Evolutionary conservation across 2,113 vertebrate species (phyloP), one percentile per base, ranked within the genome.

Genomic region (Apteryx mantelli): DNA sequence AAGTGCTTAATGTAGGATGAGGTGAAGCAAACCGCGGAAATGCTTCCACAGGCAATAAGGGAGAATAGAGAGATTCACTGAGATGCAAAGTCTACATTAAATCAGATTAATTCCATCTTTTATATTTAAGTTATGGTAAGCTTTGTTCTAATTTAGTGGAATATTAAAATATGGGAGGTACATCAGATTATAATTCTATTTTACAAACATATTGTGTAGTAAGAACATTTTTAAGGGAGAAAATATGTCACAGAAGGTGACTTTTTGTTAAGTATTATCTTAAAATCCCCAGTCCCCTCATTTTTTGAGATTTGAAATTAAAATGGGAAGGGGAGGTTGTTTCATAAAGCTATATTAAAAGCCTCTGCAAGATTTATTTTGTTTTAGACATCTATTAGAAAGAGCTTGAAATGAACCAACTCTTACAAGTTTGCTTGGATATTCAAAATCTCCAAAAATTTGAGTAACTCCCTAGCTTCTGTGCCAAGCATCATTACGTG

Each of bases 401-500:
- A 65, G 40, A 61, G 8, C 65, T 89, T 25, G 6, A 83, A 93
- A 91, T 64, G 10, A 86, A 63, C 6, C 5, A 3, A 36, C 9
- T 63, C 36, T 53, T 53, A 77, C 13, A 69, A 81, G 5, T 44
- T 70, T 84, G 4, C 7, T 66, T 86, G 16, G 24, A 48, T 81
- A 88, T 78, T 80, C 70, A 89, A 91, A 81, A 60, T 36, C 48
- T 78, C 66, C 4, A 86, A 53, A 58, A 86, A 92, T 61, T 84
- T 53, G 21, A 84, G n/a, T 91, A 46, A 50, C 52, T 93, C 81
- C 42, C 46, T 68, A 46, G 36, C 14, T 95, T 86, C 32, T 86
- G 21, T 91, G 91, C 69, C 77, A 97, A 71, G 42, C 65, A 94
- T 95, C 65, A 95, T 95, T 86, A 84, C 68, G 46, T 78, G 40